Conservation (phyloP, 1,140 invertebrate species). For the Leptinotarsa undecemlineata region DNA sequence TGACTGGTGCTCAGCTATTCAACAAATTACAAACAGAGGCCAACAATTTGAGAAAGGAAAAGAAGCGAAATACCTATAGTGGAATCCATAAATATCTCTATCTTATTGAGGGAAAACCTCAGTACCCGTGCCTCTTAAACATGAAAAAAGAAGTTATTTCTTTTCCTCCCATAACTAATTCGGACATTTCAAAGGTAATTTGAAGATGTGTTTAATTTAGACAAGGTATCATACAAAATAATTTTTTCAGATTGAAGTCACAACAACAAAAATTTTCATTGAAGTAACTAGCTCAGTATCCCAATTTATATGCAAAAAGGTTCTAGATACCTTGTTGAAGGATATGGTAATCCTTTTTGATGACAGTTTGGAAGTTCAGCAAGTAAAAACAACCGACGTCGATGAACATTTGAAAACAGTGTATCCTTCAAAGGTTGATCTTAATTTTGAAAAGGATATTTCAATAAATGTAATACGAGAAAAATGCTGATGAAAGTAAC, state of each 20-base stretch:
- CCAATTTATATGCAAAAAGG: conserved; percentile 68
- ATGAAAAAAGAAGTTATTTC: conserved; percentile 69
- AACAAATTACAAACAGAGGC: conserved; percentile 73
- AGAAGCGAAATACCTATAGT: conserved; percentile 77
- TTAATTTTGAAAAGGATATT: conserved; percentile 58
- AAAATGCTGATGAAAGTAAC: conserved; percentile 24
- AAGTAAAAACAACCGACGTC: conserved; percentile 71
- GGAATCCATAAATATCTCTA: conserved; percentile 83
- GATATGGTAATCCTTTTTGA: conserved; percentile 64
- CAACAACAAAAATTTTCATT: conserved; percentile 71
- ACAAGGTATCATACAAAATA: neutral
- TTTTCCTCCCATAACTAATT: conserved; percentile 83
- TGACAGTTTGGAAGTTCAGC: conserved; percentile 61
- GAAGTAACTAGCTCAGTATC: conserved; percentile 77
- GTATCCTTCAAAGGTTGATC: conserved; percentile 78
- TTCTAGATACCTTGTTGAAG: conserved; percentile 69
- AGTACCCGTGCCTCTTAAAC: conserved; percentile 74
- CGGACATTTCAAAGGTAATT: conserved; percentile 73
- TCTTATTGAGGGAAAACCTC: conserved; percentile 72
- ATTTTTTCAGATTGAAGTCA: conserved; percentile 61
- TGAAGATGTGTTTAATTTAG: neutral
- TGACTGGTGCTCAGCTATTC: conserved; percentile 69
- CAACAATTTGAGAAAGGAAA: conserved; percentile 73
- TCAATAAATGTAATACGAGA: conserved; percentile 43
- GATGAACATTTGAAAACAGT: conserved; percentile 72